Evolutionary conservation across 37 sponge, comb jelly and placozoan genomes (phyloP).

Genomic region (Halisarca cf. caerulea): DNA sequence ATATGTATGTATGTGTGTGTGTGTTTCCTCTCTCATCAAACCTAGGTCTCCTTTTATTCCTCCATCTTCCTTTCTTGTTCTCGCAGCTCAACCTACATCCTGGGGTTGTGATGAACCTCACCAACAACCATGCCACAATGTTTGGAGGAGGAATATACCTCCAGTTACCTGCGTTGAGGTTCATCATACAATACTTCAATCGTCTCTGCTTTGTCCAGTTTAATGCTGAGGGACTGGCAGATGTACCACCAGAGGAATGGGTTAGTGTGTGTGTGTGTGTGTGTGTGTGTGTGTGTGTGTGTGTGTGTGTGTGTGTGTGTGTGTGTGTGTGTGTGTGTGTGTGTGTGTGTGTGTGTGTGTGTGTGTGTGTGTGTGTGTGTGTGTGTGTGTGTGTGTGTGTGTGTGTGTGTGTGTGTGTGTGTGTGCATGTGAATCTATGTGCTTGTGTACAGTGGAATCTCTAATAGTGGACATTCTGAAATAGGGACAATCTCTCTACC

Average conservation of each 20-base stretch:
- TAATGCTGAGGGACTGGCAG: constrained; percentile 14
- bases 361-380: constrained; percentile 19
- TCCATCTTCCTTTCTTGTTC: neutral
- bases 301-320: constrained; percentile 22
- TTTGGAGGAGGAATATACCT: constrained; percentile 84
- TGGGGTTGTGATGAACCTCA: constrained; percentile 33
- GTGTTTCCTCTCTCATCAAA: too few relatives aligned
- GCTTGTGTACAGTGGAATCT: neutral
- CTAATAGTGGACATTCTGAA: neutral
- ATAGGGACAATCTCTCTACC: too few relatives aligned
- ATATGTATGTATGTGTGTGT: neutral
- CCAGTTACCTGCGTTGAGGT: constrained; percentile 72
- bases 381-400: constrained; percentile 17
- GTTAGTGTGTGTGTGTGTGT: constrained; percentile 21
- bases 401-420: constrained; percentile 3
- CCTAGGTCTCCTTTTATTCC: neutral
- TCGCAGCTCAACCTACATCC: constrained; percentile 54
- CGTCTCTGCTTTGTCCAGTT: constrained; percentile 81
- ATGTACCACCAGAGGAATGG: constrained; percentile 70
- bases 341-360: constrained; percentile 21
- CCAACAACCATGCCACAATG: constrained; percentile 51
- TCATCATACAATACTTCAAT: constrained; percentile 74
- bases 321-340: constrained; percentile 14
- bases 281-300: constrained; percentile 1
- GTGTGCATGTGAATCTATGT: neutral